A percentile compares a stretch with the other conserved stretches of the same genome.
phyloP scores from a whole-genome alignment of 2,797 vertebrate genomes.

The Anguilla pacifica region DNA sequence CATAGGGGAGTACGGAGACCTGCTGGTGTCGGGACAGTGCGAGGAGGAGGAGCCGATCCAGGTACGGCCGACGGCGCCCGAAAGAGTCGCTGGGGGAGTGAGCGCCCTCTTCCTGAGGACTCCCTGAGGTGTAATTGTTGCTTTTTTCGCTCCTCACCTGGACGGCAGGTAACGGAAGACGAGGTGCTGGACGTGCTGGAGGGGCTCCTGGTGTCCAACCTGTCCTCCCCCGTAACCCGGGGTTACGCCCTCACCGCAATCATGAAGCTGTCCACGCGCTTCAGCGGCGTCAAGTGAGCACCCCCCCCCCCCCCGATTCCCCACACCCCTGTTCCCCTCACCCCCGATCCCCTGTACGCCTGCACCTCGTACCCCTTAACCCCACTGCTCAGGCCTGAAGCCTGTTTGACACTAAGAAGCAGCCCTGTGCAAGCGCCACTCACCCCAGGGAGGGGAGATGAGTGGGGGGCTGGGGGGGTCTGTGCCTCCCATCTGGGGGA shows the following conservation, averaged over 20 bases:
- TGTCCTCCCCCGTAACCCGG: slow-evolving; percentile 92
- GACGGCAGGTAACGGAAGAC: slow-evolving; percentile 89
- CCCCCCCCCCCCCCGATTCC: not conserved
- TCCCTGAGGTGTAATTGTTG: not conserved
- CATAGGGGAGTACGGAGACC: slow-evolving; percentile 98
- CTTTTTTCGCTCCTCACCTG: not conserved
- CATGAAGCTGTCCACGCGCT: slow-evolving; percentile 98
- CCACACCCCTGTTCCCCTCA: not conserved
- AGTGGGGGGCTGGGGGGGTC: not conserved
- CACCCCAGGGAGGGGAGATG: not conserved
- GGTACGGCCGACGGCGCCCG: slow-evolving; percentile 64
- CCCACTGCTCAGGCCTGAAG: not conserved
- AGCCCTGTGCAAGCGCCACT: not conserved
- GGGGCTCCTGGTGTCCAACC: slow-evolving; percentile 92
- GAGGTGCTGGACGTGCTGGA: slow-evolving; percentile 98
- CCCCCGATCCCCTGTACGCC: too few species aligned
- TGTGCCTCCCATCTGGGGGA: not conserved
- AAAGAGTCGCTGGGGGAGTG: not conserved
- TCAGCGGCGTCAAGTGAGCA: slow-evolving; percentile 94
- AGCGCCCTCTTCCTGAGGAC: not conserved
- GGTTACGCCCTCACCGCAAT: slow-evolving; percentile 96
- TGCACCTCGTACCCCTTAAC: too few species aligned
- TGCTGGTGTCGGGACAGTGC: slow-evolving; percentile 95
- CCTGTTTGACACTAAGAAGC: not conserved
- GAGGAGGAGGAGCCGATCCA: slow-evolving; percentile 98